These are phyloP conservation scores for Pomatorhinus ruficollis DNA, from an alignment of 2,113 vertebrate genomes.

Conservation along the genomic window DNA sequence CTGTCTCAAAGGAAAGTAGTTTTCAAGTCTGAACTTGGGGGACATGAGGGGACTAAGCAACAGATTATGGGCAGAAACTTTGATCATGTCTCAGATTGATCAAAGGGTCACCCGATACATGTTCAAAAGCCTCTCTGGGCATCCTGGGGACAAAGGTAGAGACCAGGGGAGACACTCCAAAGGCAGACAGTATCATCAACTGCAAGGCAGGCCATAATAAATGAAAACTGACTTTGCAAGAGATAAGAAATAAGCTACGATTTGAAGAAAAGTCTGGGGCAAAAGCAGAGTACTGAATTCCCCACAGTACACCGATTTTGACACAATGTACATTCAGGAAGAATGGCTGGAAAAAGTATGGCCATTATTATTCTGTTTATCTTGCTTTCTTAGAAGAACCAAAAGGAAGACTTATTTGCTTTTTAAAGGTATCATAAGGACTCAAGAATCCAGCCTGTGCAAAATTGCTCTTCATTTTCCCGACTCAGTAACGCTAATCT, in stretches of 20 bases:
- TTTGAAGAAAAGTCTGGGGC: not conserved
- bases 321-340: not conserved
- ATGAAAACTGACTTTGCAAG: not conserved
- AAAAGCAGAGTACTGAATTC: not conserved
- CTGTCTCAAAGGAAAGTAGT: not conserved
- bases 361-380: not conserved
- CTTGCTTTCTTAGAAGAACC: not conserved
- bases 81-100: slow-evolving; percentile 36
- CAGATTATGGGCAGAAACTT: not conserved
- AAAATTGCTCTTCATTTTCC: not conserved
- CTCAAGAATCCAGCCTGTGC: not conserved
- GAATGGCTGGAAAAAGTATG: not conserved
- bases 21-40: slow-evolving; percentile 17
- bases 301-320: not conserved
- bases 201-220: not conserved
- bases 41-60: not conserved
- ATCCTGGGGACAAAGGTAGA: slow-evolving; percentile 1
- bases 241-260: not conserved
- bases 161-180: not conserved
- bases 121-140: not conserved
- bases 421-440: not conserved
- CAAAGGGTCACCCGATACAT: slow-evolving; percentile 30
- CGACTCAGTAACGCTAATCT: not conserved
- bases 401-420: not conserved
- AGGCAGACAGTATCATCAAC: not conserved